phyloP scores from a whole-genome alignment of 2,797 vertebrate species.

The Xenops minutus region DNA sequence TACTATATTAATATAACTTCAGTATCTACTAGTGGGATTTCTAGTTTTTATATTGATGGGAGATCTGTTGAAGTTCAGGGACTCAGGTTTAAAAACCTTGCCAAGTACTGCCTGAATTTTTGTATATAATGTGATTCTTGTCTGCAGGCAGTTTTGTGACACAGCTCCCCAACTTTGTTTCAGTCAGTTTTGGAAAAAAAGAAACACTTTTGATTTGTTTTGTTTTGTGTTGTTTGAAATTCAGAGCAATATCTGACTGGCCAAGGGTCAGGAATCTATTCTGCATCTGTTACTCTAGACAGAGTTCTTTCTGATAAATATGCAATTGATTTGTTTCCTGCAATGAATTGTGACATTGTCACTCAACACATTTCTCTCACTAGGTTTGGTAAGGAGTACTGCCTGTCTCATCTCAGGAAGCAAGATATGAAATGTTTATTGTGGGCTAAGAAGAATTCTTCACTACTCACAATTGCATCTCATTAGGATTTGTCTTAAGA shows the following conservation, averaged over 20 bases:
- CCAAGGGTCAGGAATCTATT: not conserved
- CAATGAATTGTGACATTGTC: not conserved
- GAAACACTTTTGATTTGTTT: not conserved
- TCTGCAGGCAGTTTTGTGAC: not conserved
- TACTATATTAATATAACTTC: not conserved
- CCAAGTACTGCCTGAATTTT: not conserved
- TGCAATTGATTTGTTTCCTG: not conserved
- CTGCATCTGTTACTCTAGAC: not conserved
- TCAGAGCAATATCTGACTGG: not conserved
- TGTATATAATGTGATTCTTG: not conserved
- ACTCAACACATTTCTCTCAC: not conserved
- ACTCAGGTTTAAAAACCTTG: not conserved
- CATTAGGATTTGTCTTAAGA: not conserved
- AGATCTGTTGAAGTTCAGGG: not conserved
- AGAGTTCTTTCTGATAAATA: not conserved
- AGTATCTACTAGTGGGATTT: not conserved
- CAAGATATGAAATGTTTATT: not conserved
- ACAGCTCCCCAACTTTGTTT: not conserved
- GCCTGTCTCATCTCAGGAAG: not conserved
- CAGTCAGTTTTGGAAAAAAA: not conserved
- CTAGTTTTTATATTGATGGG: not conserved
- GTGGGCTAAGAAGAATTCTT: not conserved
- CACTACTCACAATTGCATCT: not conserved
- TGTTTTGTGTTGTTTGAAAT: not conserved
- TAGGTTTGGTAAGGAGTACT: not conserved